A percentile compares a stretch with the other conserved stretches of the same genome.
phyloP scores from a whole-genome alignment of 2,113 vertebrate genomes.

The Chionodraco myersi region DNA sequence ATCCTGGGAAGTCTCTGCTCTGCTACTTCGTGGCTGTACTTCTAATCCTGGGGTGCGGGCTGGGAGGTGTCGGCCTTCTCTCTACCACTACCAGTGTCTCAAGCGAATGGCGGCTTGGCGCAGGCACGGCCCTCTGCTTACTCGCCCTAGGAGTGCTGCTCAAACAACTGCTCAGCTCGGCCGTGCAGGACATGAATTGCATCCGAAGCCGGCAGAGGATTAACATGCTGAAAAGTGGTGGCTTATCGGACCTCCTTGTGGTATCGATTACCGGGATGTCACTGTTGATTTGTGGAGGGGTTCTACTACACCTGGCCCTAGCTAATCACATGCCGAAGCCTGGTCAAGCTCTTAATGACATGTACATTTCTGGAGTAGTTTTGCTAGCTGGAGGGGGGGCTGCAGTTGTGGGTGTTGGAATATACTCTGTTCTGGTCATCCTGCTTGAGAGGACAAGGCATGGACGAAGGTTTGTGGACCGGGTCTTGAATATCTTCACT shows the following conservation, averaged over 20 bases:
- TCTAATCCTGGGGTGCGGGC: constrained; percentile 91
- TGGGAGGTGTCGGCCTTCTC: constrained; percentile 91
- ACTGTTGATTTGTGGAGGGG: constrained; percentile 88
- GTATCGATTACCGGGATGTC: constrained; percentile 89
- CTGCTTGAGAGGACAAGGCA: constrained; percentile 78
- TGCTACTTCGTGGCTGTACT: constrained; percentile 91
- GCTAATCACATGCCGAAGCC: constrained; percentile 86
- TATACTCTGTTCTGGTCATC: constrained; percentile 84
- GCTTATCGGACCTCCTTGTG: constrained; percentile 89
- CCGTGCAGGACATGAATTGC: constrained; percentile 99
- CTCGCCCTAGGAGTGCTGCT: constrained; percentile 92
- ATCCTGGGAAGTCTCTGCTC: constrained; percentile 91
- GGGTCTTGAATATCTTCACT: constrained; percentile 87
- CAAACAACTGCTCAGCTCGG: constrained; percentile 97
- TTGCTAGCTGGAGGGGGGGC: constrained; percentile 86
- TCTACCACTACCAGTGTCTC: constrained; percentile 96
- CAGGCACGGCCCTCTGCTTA: constrained; percentile 92
- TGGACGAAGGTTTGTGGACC: constrained; percentile 73
- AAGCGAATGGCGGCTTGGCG: constrained; percentile 93
- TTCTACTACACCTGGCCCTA: constrained; percentile 89
- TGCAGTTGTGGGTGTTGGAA: constrained; percentile 86
- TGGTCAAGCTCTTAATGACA: constrained; percentile 85
- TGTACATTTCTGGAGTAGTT: constrained; percentile 92
- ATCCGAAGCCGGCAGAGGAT: constrained; percentile 90
- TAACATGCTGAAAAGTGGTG: constrained; percentile 92